Conservation (phyloP, 1,140 invertebrate genomes). For the Venturia canescens region DNA sequence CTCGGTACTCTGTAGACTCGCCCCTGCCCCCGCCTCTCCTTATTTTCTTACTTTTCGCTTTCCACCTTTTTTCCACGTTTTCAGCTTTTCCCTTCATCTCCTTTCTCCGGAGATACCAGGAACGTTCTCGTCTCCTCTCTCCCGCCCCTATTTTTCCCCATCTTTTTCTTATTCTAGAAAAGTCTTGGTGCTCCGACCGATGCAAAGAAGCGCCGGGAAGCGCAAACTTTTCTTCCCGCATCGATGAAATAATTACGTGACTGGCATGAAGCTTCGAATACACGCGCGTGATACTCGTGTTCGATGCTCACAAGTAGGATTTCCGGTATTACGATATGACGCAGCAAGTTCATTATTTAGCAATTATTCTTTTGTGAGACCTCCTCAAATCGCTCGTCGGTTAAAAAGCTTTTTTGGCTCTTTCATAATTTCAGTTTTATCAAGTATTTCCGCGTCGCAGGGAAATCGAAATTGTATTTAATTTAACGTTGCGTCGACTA, state of each 20-base stretch:
- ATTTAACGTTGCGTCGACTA: too few relatives aligned
- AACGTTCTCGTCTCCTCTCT: conserved; percentile 19
- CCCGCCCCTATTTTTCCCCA: background rate
- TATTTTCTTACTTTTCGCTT: background rate
- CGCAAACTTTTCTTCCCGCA: conserved; percentile 28
- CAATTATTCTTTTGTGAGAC: too few relatives aligned
- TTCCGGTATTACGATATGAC: background rate
- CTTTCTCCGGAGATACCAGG: conserved; percentile 25
- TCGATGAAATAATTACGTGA: conserved; percentile 44
- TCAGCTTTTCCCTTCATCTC: conserved; percentile 18
- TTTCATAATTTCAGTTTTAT: too few relatives aligned
- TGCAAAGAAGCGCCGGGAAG: conserved; percentile 3
- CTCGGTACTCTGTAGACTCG: conserved; percentile 30
- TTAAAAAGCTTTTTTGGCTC: too few relatives aligned
- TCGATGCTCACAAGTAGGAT: background rate
- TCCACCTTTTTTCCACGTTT: background rate
- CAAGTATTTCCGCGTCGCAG: too few relatives aligned
- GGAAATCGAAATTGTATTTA: too few relatives aligned
- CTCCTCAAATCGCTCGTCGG: too few relatives aligned
- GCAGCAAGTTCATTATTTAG: background rate
- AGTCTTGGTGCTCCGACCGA: conserved; percentile 15
- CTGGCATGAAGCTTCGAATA: conserved; percentile 9
- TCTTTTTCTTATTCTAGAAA: background rate
- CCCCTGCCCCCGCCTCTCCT: background rate
- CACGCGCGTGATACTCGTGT: background rate